phyloP scores from a whole-genome alignment of 2,113 vertebrate species.

The Epinephelus lanceolatus region DNA sequence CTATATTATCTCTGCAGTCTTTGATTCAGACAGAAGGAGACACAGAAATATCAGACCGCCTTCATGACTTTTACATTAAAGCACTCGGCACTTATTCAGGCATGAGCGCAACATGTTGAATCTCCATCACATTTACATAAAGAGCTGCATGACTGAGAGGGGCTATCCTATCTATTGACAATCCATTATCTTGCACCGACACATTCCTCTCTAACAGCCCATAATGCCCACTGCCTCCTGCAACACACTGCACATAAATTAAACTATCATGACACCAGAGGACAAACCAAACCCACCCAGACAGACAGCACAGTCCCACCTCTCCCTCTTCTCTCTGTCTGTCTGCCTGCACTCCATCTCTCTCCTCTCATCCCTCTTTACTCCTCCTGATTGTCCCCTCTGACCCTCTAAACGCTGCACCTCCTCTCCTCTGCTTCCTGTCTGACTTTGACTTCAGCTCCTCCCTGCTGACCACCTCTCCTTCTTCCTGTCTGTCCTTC shows the following conservation, averaged over 20 bases:
- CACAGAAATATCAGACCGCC: too few relatives aligned
- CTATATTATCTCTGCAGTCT: too few relatives aligned
- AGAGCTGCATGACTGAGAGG: neutral
- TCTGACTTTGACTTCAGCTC: conserved; percentile 1
- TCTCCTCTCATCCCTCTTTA: conserved; percentile 3
- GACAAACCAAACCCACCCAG: conserved; percentile 44
- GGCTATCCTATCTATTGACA: neutral
- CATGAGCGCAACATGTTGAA: neutral
- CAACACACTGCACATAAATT: conserved; percentile 47
- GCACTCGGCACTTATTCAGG: neutral
- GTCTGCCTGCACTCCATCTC: neutral
- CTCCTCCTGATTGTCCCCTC: conserved; percentile 18
- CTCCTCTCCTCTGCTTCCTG: neutral
- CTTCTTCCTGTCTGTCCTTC: neutral
- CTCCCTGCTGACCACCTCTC: conserved; percentile 4
- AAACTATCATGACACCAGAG: conserved; percentile 47
- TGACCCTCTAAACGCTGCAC: conserved; percentile 11
- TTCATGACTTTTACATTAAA: too few relatives aligned
- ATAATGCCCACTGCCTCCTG: neutral
- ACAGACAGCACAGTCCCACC: conserved; percentile 13
- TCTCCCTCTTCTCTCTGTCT: conserved; percentile 5
- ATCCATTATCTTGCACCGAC: neutral
- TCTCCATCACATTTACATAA: neutral
- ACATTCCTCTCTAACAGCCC: neutral
- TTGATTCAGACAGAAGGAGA: too few relatives aligned